phyloP scores from a whole-genome alignment of 2,797 vertebrate species.

The Toxotes lorentzi region DNA sequence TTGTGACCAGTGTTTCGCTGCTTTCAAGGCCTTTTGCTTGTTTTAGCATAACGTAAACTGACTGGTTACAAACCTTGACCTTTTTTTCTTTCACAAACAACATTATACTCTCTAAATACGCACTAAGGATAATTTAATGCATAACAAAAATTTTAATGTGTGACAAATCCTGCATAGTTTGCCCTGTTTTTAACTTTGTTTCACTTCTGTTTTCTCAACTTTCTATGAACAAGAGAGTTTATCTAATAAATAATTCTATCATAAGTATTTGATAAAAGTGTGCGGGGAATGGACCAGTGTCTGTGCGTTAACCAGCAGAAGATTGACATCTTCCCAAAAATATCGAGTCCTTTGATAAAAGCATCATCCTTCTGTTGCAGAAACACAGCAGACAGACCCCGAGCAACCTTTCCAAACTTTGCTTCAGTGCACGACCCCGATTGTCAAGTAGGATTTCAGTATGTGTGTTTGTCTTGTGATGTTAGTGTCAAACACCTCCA shows the following conservation, averaged over 20 bases:
- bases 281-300: slow-evolving; percentile 2
- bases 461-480: slow-evolving; percentile 30
- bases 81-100: slow-evolving; percentile 52
- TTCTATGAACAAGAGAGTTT: neutral
- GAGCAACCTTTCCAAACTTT: slow-evolving; percentile 30
- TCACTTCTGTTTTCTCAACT: neutral
- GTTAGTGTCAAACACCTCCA: slow-evolving; percentile 50
- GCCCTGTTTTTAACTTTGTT: neutral
- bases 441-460: slow-evolving; percentile 27
- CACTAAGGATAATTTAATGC: neutral
- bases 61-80: slow-evolving; percentile 65
- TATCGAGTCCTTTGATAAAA: slow-evolving; percentile 7
- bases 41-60: slow-evolving; percentile 60
- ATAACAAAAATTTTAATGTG: neutral
- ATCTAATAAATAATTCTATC: neutral
- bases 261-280: slow-evolving; percentile 5
- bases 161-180: neutral
- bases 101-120: slow-evolving; percentile 19
- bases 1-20: slow-evolving; percentile 49
- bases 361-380: neutral
- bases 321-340: neutral
- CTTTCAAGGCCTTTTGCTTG: slow-evolving; percentile 42
- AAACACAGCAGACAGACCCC: neutral
- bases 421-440: slow-evolving; percentile 3
- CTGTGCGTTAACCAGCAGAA: slow-evolving; percentile 8